Base-by-base conservation (phyloP, 2,797 vertebrate genomes). In the Coendou prehensilis region DNA sequence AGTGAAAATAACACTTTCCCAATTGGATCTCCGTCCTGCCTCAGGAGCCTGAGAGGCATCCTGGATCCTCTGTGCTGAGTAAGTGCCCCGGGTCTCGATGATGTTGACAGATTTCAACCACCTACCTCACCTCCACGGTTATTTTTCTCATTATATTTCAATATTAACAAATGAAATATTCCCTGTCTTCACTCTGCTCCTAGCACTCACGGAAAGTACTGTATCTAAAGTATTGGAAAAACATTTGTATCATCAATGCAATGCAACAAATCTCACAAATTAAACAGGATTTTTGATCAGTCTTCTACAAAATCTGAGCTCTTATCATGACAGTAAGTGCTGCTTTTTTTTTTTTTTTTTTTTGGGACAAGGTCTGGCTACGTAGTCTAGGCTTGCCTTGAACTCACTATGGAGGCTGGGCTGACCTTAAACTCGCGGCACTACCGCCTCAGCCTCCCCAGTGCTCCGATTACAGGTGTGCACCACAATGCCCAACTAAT, bases 81-180 rank as follows among this genome's bases (percentile, higher is more conserved):
- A 64, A 15, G 28, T 64, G 63, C 63, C 63, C 63, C 15, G 63
- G 63, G 63, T 33, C 63, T 33, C 5, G 10, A 64, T 30, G 30
- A 33, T 15, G 28, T 13, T 30, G 28, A 30, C 28, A 64, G 61
- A 64, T 64, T 64, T 64, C 61, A 28, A 3, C 9, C 28, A 64
- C 28, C 61, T 30, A 33, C 61, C 61, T 64, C 61, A 64, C 5
- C 18, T 45, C 8, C 52, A 71, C 4, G n/a, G 33, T 71, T 93
- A 63, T 73, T 67, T 89, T 73, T 78, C 15, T 61, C 45, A 78
- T 88, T 93, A 20, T 80, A 61, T 78, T 37, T 88, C 78, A 64
- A 54, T 75, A 67, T 67, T 75, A 69, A 45, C 57, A 81, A 76
- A 30, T 45, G 30, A 81, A 85, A 56, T 84, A 50, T 78, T 84